A percentile compares a stretch with the other conserved stretches of the same genome.
These are phyloP conservation scores for Penaeus chinensis DNA, from an alignment of 1,140 invertebrate genomes.

Conservation along the genomic window DNA sequence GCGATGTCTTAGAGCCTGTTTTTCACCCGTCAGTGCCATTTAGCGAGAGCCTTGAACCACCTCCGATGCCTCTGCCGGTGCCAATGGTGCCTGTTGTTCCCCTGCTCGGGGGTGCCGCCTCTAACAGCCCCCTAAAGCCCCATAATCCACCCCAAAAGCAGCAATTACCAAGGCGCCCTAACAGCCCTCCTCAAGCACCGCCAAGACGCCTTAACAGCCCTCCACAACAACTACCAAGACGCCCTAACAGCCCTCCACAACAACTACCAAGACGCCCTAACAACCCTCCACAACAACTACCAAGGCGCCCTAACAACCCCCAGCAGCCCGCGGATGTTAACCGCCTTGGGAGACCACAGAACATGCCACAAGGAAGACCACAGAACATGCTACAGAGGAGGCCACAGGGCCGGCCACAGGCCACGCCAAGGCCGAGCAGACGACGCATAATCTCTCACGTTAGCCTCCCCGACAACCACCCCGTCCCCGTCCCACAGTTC, in stretches of 20 bases:
- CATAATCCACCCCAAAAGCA: slow-evolving; percentile 7
- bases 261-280: neutral
- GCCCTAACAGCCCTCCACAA: neutral
- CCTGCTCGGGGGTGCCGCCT: slow-evolving; percentile 50
- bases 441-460: slow-evolving; percentile 1
- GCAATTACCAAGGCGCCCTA: neutral
- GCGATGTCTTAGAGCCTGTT: slow-evolving; percentile 17
- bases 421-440: neutral
- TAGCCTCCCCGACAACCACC: slow-evolving; percentile 8
- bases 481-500: slow-evolving; percentile 4
- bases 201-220: neutral
- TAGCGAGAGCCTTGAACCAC: slow-evolving; percentile 31
- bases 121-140: slow-evolving; percentile 47
- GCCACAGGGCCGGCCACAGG: neutral
- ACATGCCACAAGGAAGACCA: neutral
- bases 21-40: slow-evolving; percentile 31
- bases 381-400: neutral
- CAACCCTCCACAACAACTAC: neutral
- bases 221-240: neutral
- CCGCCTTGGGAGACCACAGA: slow-evolving; percentile 28
- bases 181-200: neutral
- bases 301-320: neutral
- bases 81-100: slow-evolving; percentile 36
- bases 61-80: slow-evolving; percentile 38
- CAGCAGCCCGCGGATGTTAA: slow-evolving; percentile 26